Conservation (phyloP, 2,888 invertebrate genomes). For the Andrena bucephala region DNA sequence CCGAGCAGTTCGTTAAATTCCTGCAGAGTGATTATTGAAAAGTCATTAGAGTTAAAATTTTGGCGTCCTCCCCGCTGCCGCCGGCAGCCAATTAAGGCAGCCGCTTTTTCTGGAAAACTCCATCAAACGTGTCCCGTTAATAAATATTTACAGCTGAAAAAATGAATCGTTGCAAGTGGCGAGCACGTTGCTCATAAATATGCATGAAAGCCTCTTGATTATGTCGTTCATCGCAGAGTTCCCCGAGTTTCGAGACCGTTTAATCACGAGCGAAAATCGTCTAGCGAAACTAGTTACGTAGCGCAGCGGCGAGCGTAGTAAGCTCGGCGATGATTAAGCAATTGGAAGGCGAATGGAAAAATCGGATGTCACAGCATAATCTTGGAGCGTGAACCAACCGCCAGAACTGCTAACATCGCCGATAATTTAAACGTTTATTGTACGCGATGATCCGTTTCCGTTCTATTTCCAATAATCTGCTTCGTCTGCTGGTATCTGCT, state of each 20-base stretch:
- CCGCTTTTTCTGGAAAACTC: slow-evolving; percentile 4
- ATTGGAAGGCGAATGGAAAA: slow-evolving; percentile 9
- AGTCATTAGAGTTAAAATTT: too few relatives aligned
- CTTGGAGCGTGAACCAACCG: not conserved
- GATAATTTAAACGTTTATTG: slow-evolving; percentile 5
- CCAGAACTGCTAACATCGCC: too few relatives aligned
- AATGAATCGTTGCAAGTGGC: slow-evolving; percentile 9
- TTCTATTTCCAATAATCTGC: slow-evolving; percentile 31
- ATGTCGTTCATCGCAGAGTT: slow-evolving; percentile 12
- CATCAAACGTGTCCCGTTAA: slow-evolving; percentile 34
- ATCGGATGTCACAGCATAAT: not conserved
- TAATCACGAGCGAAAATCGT: slow-evolving; percentile 30
- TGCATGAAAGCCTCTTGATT: slow-evolving; percentile 8
- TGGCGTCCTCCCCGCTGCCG: not conserved
- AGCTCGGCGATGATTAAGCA: not conserved
- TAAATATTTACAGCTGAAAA: slow-evolving; percentile 34
- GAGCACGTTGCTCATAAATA: slow-evolving; percentile 35
- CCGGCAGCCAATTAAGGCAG: slow-evolving; percentile 27
- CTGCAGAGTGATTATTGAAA: too few relatives aligned
- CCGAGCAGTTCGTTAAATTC: too few relatives aligned
- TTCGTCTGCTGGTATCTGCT: not conserved
- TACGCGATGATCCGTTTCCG: slow-evolving; percentile 17
- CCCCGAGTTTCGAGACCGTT: slow-evolving; percentile 9
- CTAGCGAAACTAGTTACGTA: slow-evolving; percentile 14
- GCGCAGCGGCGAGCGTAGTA: not conserved